Evolutionary conservation across 2,113 vertebrate species (phyloP), one percentile per base, ranked within the genome.

Genomic region (Heteronetta atricapilla): DNA sequence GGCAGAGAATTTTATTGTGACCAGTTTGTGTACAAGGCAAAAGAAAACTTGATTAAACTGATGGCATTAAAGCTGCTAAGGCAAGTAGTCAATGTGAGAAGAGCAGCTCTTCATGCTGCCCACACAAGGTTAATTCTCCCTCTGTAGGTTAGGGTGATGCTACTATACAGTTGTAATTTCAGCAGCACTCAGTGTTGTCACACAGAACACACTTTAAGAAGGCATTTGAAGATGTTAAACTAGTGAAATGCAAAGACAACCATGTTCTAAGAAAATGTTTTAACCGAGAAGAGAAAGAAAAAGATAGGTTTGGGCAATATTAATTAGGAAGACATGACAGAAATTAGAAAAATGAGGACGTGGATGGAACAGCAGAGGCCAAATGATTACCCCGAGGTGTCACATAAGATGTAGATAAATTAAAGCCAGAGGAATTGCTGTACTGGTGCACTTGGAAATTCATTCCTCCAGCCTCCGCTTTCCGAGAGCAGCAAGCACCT

Each of bases 291-390:
- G 63, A 70, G 40, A n/a, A 38, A 4, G 3, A 53, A 85, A 84
- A 78, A 11, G 26, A 48, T 44, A 75, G 40, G 29, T 83, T 78
- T 91, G 60, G 79, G 73, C 53, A 77, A 73, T 84, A 88, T 88
- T 96, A 91, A 90, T 93, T 95, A 95, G 76, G 38, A 90, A 84
- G 42, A 81, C 26, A 48, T 86, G 72, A 83, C 68, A 96, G 89
- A 94, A 93, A 95, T 91, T 70, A 95, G 75, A 77, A 93, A 95
- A 95, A 93, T 0, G 6, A 72, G 79, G 73, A 84, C 2, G 4
- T 31, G 38, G 82, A 90, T 81, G 33, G 34, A 93, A 60, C 75
- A 88, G 73, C 73, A 44, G 82, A 91, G 88, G 80, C 70, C 82
- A 86, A 81, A 72, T 76, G 29, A 62, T 72, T 95, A 90, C 69